Evolutionary conservation across 23 tunicate species (phyloP), one percentile per base, ranked within the genome.

Genomic region (Styela clava): DNA sequence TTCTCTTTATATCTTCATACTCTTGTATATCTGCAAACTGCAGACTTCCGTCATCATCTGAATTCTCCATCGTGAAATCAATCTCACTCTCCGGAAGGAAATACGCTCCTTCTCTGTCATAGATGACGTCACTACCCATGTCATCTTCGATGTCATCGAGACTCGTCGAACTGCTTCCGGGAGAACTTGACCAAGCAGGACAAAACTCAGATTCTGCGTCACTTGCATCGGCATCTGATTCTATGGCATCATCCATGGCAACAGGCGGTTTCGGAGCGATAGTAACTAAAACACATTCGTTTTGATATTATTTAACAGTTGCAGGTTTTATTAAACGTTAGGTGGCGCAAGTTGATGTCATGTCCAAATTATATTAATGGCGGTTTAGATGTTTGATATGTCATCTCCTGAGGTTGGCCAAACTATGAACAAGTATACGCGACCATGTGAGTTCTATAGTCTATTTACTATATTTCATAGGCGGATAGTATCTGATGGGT

Each of bases 121-220:
- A 44, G 56, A 44, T 44, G 56, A 44, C 56, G 56, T 44, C 56
- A 44, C 56, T 44, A 20, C 77, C 35, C 35, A 71, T 29, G 77
- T 71, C 77, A 32, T 71, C 24, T 51, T 52, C 65, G 33, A 76
- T 56, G 81, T 52, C 81, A 76, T 76, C 81, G 20, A 44, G 9
- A 1, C 69, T 44, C 2, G 52, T 27, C 21, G 35, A 24, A 72
- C 27, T 20, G 74, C 77, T 70, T 84, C 82, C 32, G 87, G 30
- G 64, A 61, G 74, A 86, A 65, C 89, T 91, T 24, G 97, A 85
- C 90, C 97, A 91, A 78, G 85, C 97, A 24, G 97, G 97, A 65
- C 78, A 91, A 64, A 85, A 91, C 30, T 91, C 97, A 23, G 97
- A 91, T 20, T 77, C 90, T 7, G 87, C 31, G 62, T 91, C 97